phyloP scores from a whole-genome alignment of 2,888 invertebrate species.

The Pheosia tremula region DNA sequence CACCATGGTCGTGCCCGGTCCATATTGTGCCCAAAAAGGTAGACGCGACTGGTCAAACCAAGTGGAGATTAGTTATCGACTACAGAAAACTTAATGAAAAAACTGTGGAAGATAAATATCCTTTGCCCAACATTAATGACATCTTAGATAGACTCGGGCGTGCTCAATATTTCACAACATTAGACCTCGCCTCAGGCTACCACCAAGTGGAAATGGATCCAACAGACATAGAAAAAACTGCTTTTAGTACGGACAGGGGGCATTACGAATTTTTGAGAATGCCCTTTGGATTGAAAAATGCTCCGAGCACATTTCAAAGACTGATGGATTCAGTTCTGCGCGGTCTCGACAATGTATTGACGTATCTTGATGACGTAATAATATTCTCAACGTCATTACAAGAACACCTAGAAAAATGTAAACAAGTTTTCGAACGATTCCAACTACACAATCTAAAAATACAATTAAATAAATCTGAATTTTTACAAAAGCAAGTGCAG shows the following conservation, averaged over 20 bases:
- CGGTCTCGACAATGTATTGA: constrained; percentile 35
- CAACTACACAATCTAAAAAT: constrained; percentile 30
- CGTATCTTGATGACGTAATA: constrained; percentile 17
- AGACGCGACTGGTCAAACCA: constrained; percentile 14
- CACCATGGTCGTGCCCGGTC: no score
- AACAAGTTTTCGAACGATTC: constrained; percentile 39
- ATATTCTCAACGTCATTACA: constrained; percentile 16
- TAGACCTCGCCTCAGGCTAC: constrained; percentile 37
- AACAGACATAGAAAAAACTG: constrained; percentile 49
- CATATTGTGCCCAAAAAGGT: no score
- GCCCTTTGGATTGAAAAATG: constrained; percentile 48
- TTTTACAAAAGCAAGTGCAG: no score
- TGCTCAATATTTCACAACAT: constrained; percentile 35
- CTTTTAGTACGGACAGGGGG: constrained; percentile 42
- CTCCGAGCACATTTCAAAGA: constrained; percentile 50
- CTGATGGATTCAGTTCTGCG: constrained; percentile 47
- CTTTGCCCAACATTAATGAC: constrained; percentile 34
- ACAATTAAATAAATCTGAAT: no score
- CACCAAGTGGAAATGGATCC: no score
- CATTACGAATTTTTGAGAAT: constrained; percentile 50
- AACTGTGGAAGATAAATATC: constrained; percentile 39
- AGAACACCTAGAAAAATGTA: constrained; percentile 36
- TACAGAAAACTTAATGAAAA: constrained; percentile 32
- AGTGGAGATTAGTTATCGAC: constrained; percentile 20
- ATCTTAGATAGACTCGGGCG: constrained; percentile 32